Evolutionary conservation across 37 sponge, comb jelly and placozoan species (phyloP).

Genomic region (Cladorhizidae sp.): DNA sequence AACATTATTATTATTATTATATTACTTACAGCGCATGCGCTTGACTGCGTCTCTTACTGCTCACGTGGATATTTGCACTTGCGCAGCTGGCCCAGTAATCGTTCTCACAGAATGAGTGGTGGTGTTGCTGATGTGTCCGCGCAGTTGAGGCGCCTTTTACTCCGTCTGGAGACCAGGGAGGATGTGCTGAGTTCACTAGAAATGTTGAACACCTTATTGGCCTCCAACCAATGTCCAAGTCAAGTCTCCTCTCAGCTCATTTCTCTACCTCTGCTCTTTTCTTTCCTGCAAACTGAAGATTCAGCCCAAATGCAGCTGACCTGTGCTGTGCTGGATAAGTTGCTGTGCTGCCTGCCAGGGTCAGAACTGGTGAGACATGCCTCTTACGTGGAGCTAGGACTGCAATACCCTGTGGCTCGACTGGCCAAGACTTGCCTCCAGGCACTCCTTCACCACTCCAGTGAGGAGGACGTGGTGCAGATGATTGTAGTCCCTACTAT

Average conservation of each 20-base stretch:
- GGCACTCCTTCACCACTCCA: conserved; percentile 1
- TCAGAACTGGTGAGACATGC: conserved; percentile 9
- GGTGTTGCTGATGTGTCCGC: no score
- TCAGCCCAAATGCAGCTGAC: conserved; percentile 6
- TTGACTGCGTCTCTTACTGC: no score
- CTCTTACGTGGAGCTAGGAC: conserved; percentile 56
- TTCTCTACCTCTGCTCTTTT: conserved; percentile 42
- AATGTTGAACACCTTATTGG: conserved; percentile 52
- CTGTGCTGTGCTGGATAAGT: conserved; percentile 50
- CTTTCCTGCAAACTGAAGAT: conserved; percentile 7
- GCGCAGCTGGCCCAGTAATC: no score
- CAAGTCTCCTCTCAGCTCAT: conserved; percentile 21
- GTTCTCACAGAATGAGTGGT: no score
- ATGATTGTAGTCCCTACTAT: conserved; percentile 54
- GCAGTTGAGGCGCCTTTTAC: not conserved
- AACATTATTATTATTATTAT: no score
- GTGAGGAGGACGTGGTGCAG: not conserved
- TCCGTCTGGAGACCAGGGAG: not conserved
- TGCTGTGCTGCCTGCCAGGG: conserved; percentile 39
- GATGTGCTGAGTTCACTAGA: conserved; percentile 30
- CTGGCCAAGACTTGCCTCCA: conserved; percentile 41
- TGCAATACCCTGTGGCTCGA: conserved; percentile 40
- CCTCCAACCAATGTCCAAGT: not conserved
- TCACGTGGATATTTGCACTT: no score
- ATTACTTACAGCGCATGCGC: no score